phyloP scores from a whole-genome alignment of 2,797 vertebrate genomes.

The Sparus aurata region DNA sequence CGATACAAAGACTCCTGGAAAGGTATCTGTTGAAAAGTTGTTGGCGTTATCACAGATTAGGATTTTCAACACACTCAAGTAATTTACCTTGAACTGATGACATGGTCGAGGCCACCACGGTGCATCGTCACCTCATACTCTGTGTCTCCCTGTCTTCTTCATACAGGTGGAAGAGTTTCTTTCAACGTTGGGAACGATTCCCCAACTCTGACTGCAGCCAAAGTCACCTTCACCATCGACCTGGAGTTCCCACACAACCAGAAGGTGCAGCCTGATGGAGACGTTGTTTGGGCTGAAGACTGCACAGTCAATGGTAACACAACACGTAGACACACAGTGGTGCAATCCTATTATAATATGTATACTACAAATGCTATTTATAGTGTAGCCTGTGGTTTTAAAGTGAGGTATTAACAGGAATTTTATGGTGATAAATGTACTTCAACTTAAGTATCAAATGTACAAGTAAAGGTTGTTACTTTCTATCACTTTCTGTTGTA shows the following conservation, averaged over 20 bases:
- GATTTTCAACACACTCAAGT: neutral
- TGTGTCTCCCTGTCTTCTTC: neutral
- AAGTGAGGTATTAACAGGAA: too few species aligned
- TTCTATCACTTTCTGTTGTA: too few species aligned
- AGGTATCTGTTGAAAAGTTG: conserved; percentile 79
- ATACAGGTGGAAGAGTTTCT: conserved; percentile 88
- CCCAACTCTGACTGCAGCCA: conserved; percentile 91
- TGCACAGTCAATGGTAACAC: conserved; percentile 87
- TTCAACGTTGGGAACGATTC: conserved; percentile 91
- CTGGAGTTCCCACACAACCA: conserved; percentile 90
- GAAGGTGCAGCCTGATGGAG: conserved; percentile 84
- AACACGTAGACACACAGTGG: neutral
- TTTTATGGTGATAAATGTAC: too few species aligned
- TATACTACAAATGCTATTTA: neutral
- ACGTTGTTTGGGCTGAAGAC: conserved; percentile 89
- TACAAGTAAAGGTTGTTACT: too few species aligned
- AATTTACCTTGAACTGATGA: too few species aligned
- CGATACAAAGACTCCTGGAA: conserved; percentile 88
- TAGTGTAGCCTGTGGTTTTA: too few species aligned
- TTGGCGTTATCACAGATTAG: neutral
- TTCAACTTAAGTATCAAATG: too few species aligned
- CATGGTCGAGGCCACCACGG: too few species aligned
- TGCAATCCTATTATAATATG: too few species aligned
- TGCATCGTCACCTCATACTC: neutral
- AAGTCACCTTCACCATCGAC: conserved; percentile 90